These are phyloP conservation scores for Mylabris phalerata DNA, from an alignment of 1,140 invertebrate genomes.

Conservation along the genomic window DNA sequence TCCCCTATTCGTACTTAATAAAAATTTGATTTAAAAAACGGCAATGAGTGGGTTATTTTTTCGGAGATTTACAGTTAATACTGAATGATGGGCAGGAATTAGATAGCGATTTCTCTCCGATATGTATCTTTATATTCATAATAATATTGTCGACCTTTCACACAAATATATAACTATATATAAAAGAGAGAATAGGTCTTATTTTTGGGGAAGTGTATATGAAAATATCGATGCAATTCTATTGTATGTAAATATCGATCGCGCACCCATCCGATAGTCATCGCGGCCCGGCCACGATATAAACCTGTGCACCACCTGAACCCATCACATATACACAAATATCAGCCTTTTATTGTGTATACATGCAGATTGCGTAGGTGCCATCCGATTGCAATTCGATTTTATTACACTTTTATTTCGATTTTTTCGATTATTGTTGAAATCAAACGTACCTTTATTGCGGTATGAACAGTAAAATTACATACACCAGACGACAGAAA, in stretches of 20 bases:
- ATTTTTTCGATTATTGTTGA: neutral
- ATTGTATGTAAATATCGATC: constrained; percentile 22
- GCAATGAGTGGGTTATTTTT: too few species aligned
- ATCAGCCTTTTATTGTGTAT: neutral
- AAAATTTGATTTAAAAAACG: too few species aligned
- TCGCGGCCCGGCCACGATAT: constrained; percentile 6
- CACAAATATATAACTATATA: too few species aligned
- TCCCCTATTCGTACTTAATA: too few species aligned
- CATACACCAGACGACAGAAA: too few species aligned
- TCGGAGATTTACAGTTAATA: too few species aligned
- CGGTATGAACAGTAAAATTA: too few species aligned
- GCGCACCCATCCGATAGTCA: constrained; percentile 19
- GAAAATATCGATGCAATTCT: constrained; percentile 21
- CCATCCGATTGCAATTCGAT: neutral
- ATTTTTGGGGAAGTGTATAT: constrained; percentile 15
- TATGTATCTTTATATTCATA: too few species aligned
- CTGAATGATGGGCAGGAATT: too few species aligned
- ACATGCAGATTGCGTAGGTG: constrained; percentile 1
- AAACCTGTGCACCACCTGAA: constrained; percentile 7
- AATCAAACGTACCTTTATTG: too few species aligned
- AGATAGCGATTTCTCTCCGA: too few species aligned
- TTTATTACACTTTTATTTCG: neutral
- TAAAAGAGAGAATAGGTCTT: neutral
- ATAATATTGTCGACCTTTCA: too few species aligned
- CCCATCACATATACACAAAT: neutral